phyloP scores from a whole-genome alignment of 1,140 invertebrate genomes.

The Meloidogyne floridensis region DNA sequence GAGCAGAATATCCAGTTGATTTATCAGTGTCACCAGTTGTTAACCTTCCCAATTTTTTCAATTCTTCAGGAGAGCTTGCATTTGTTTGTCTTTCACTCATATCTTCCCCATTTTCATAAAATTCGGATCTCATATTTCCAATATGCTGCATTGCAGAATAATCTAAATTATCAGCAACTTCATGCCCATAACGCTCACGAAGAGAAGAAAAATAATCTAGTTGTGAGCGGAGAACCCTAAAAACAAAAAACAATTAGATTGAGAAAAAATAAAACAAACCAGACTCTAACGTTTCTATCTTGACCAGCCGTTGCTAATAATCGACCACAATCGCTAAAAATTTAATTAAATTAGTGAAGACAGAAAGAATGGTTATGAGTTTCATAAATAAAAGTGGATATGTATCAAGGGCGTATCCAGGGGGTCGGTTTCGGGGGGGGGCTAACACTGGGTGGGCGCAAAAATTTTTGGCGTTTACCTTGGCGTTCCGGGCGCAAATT shows the following conservation, averaged over 20 bases:
- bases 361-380: too few relatives aligned
- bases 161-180: constrained; percentile 15
- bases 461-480: too few relatives aligned
- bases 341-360: constrained; percentile 70
- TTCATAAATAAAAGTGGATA: too few relatives aligned
- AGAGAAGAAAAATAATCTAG: constrained; percentile 22
- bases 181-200: constrained; percentile 10
- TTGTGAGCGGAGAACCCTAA: constrained; percentile 23
- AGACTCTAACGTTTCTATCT: constrained; percentile 86
- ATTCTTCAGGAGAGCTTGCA: neutral
- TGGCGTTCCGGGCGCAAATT: too few relatives aligned
- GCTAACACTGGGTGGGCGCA: too few relatives aligned
- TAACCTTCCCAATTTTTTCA: neutral
- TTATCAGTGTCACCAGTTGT: neutral
- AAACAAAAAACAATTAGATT: neutral
- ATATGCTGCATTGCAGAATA: constrained; percentile 13
- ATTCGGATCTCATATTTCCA: constrained; percentile 10
- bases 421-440: too few relatives aligned
- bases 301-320: constrained; percentile 92
- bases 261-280: constrained; percentile 68
- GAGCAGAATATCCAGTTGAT: neutral
- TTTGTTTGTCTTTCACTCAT: neutral
- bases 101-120: constrained; percentile 15
- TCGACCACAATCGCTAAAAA: constrained; percentile 83
- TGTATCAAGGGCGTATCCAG: too few relatives aligned